Percentiles rank a stretch among this genome's conserved stretches.
Evolutionary conservation across 2,888 invertebrate species (phyloP).

Genomic region (Melanophora roralis): DNA sequence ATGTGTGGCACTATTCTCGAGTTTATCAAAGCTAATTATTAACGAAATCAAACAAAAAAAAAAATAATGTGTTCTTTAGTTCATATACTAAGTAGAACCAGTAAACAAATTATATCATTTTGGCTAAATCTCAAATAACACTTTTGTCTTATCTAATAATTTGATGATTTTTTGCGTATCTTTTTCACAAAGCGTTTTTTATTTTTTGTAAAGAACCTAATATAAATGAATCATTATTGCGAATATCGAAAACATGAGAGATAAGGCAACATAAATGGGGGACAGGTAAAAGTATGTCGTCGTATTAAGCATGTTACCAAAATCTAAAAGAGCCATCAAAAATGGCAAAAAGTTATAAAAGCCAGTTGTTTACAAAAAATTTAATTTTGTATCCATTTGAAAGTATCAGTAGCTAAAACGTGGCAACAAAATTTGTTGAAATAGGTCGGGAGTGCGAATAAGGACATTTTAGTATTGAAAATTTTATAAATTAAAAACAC

Average conservation of each 20-base stretch:
- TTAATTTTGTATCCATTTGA: slow-evolving; percentile 71
- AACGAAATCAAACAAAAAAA: too few relatives aligned
- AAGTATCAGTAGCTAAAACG: slow-evolving; percentile 64
- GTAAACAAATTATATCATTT: neutral
- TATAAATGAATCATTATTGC: neutral
- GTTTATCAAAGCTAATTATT: too few relatives aligned
- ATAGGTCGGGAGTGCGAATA: neutral
- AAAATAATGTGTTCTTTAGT: too few relatives aligned
- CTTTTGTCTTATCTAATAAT: slow-evolving; percentile 24
- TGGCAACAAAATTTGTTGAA: neutral
- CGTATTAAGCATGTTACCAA: neutral
- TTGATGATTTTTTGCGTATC: slow-evolving; percentile 1
- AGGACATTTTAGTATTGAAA: neutral
- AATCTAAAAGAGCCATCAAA: neutral
- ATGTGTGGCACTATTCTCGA: too few relatives aligned
- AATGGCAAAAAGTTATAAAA: slow-evolving; percentile 66
- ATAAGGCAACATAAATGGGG: neutral
- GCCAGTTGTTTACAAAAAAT: slow-evolving; percentile 70
- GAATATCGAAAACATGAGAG: neutral
- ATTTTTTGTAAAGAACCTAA: neutral
- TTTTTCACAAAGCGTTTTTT: neutral
- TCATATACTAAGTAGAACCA: neutral
- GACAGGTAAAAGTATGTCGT: neutral
- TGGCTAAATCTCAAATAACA: neutral
- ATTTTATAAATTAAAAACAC: too few relatives aligned